These are phyloP conservation scores for Ceuthmochares aereus DNA, from an alignment of 2,113 vertebrate species.

Conservation along the genomic window DNA sequence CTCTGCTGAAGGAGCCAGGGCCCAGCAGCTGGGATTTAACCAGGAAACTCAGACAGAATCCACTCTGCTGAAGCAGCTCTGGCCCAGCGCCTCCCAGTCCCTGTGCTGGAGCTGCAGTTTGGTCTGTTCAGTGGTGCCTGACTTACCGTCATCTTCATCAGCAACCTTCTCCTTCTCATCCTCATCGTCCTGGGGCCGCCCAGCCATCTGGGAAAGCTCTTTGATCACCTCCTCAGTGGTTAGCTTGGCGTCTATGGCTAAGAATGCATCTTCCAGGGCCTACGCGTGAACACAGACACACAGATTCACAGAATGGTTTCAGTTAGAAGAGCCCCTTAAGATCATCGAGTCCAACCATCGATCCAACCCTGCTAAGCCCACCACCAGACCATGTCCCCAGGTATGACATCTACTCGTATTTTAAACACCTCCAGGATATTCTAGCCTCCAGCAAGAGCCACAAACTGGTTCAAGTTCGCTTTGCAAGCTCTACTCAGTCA, in stretches of 20 bases:
- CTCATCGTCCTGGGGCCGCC: constrained; percentile 87
- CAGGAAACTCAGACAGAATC: not conserved
- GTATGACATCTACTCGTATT: too few species aligned
- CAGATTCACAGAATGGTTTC: too few species aligned
- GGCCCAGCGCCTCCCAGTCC: not conserved
- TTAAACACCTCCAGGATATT: not conserved
- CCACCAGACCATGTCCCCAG: too few species aligned
- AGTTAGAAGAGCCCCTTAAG: too few species aligned
- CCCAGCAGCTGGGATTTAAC: not conserved
- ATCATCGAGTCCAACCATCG: too few species aligned
- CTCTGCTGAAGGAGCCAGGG: not conserved
- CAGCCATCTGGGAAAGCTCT: constrained; percentile 93
- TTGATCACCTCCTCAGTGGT: constrained; percentile 96
- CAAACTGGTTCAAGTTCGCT: not conserved
- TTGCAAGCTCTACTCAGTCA: not conserved
- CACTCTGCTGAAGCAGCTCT: not conserved
- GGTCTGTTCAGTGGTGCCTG: not conserved
- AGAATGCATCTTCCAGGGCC: constrained; percentile 96
- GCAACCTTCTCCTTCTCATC: constrained; percentile 90
- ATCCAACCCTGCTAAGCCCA: too few species aligned
- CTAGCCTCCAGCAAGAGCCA: not conserved
- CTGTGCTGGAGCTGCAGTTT: not conserved
- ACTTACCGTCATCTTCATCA: constrained; percentile 96
- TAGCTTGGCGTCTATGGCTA: constrained; percentile 92
- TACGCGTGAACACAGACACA: constrained; percentile 51